Evolutionary conservation across 2,113 vertebrate genomes (phyloP), one percentile per base, ranked within the genome.

Genomic region (Forbesichthys papilliferus): DNA sequence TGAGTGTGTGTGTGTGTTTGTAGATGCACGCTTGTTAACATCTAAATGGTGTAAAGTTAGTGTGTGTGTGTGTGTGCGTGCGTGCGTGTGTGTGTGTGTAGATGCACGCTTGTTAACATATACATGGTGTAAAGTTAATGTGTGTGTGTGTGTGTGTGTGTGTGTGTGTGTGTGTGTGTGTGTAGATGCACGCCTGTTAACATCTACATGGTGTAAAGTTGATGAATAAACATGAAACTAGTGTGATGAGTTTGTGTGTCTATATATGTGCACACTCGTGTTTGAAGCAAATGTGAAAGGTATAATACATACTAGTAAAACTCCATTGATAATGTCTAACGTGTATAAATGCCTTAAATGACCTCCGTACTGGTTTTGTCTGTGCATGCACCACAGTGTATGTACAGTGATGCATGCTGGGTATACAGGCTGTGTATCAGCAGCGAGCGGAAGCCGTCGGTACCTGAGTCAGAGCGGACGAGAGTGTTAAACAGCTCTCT

Each of bases 381-480:
- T 42, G 36, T 42, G 4, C 11, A 53, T 53, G 52, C 52, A 53
- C 12, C 20, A 20, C 20, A 46, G 59, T 42, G 34, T 60, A 34
- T 47, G 5, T 10, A 13, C 42, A 3, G 59, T 18, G 20, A 3
- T 16, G 14, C 16, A 13, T 14, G 16, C 13, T 14, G 58, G 27
- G 59, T 42, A 11, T 52, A 9, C 4, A 47, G 49, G 48, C 51
- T 16, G 9, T 64, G 61, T 9, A 8, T 73, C 3, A 5, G 48
- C 18, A 1, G 60, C 9, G 27, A 69, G 52, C 71, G 79, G 51
- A 81, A 77, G 70, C 68, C 68, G 20, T 67, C 14, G 2, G 76
- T 47, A 92, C 88, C 88, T 90, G 87, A 90, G 86, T 88, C 86
- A 88, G 77, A 86, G 8, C 81, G 85, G 87, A 89, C 87, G 73